A percentile compares a stretch with the other conserved stretches of the same genome.
phyloP scores from a whole-genome alignment of 2,888 invertebrate genomes.

The Melinaea marsaeus region DNA sequence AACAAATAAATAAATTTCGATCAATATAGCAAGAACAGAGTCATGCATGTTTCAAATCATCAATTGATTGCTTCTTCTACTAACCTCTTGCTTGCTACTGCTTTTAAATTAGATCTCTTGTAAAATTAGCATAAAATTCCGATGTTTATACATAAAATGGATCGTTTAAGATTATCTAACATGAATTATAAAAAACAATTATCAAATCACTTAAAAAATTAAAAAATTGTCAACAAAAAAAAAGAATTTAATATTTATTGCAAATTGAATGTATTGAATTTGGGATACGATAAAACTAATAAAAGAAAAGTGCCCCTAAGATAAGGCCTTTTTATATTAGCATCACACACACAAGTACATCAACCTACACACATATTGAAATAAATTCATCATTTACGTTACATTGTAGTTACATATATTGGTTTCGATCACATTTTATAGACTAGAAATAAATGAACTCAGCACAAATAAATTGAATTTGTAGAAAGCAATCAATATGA shows the following conservation, averaged over 20 bases:
- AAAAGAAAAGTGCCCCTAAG: not conserved
- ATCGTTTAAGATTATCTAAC: no score
- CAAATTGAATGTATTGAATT: no score
- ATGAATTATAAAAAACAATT: no score
- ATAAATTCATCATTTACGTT: slow-evolving; percentile 1
- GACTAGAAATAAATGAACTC: slow-evolving; percentile 21
- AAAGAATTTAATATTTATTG: not conserved
- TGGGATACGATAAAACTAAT: not conserved
- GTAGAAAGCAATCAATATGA: slow-evolving; percentile 57
- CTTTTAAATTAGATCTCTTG: no score
- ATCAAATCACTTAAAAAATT: no score
- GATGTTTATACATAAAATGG: no score
- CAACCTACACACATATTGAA: not conserved
- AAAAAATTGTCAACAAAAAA: not conserved
- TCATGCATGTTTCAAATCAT: no score
- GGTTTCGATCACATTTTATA: slow-evolving; percentile 16
- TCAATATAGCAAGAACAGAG: no score
- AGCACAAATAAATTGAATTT: slow-evolving; percentile 48
- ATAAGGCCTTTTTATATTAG: not conserved
- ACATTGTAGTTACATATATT: not conserved
- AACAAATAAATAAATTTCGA: no score
- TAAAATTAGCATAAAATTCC: no score
- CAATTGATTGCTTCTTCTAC: no score
- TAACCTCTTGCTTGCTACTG: no score
- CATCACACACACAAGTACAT: not conserved